Conservation (phyloP, 2,888 invertebrate species). For the Globia sparganii region DNA sequence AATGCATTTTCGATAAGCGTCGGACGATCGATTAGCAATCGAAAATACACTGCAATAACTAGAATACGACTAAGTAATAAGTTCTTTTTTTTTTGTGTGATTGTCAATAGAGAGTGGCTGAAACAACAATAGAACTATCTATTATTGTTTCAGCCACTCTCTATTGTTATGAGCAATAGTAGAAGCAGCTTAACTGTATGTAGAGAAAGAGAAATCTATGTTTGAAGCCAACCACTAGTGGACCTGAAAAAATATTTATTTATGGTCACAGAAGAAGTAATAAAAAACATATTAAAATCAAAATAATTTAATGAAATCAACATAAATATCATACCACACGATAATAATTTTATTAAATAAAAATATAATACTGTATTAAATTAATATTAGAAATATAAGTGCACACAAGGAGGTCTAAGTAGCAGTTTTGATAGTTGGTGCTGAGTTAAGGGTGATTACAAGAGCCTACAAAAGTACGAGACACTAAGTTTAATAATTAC, state of each 20-base stretch:
- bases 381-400: constrained; percentile 64
- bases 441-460: constrained; percentile 38
- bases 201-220: background rate
- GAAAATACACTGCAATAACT: too few relatives aligned
- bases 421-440: constrained; percentile 31
- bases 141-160: too few relatives aligned
- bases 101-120: too few relatives aligned
- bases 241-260: background rate
- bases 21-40: too few relatives aligned
- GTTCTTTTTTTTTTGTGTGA: too few relatives aligned
- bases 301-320: constrained; percentile 68
- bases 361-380: constrained; percentile 68
- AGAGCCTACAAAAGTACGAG: constrained; percentile 41
- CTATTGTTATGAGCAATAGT: too few relatives aligned
- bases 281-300: constrained; percentile 45
- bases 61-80: too few relatives aligned
- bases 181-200: too few relatives aligned
- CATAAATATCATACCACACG: constrained; percentile 68
- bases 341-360: constrained; percentile 60
- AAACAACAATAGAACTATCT: too few relatives aligned
- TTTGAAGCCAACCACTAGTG: background rate
- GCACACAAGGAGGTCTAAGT: constrained; percentile 49
- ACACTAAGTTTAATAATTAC: constrained; percentile 18
- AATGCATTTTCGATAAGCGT: too few relatives aligned
- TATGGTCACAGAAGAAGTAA: background rate